Evolutionary conservation across 2,888 invertebrate species (phyloP).

Genomic region (Pharmacophagus antenor): DNA sequence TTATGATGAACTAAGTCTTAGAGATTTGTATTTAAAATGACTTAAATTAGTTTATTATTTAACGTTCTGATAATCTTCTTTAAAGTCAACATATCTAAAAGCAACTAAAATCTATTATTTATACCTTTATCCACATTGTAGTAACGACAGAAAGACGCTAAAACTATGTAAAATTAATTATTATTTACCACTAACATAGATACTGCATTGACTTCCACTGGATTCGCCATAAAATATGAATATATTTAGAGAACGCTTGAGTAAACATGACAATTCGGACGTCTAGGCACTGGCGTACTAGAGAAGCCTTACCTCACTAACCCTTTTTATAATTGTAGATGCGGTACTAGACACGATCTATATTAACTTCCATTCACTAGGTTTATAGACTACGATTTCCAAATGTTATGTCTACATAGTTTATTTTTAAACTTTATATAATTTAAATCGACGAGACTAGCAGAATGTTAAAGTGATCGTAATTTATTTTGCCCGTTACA

Average conservation of each 20-base stretch:
- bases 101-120: too few species aligned
- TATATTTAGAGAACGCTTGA: slow-evolving; percentile 46
- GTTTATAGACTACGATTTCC: too few species aligned
- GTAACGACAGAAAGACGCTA: not conserved
- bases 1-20: too few species aligned
- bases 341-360: slow-evolving; percentile 46
- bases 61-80: not conserved
- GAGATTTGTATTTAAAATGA: not conserved
- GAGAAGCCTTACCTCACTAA: slow-evolving; percentile 68
- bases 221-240: not conserved
- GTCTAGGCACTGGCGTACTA: slow-evolving; percentile 52
- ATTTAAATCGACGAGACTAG: too few species aligned
- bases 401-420: too few species aligned
- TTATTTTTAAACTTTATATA: too few species aligned
- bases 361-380: slow-evolving; percentile 46
- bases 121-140: too few species aligned
- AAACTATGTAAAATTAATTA: not conserved
- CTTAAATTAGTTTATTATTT: not conserved
- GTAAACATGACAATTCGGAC: slow-evolving; percentile 48
- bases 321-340: slow-evolving; percentile 60
- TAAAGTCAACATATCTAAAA: too few species aligned
- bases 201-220: not conserved
- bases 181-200: not conserved
- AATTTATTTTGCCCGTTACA: too few species aligned
- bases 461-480: too few species aligned